Evolutionary conservation across 2,888 invertebrate species (phyloP).

Genomic region (Ceriagrion tenellum): DNA sequence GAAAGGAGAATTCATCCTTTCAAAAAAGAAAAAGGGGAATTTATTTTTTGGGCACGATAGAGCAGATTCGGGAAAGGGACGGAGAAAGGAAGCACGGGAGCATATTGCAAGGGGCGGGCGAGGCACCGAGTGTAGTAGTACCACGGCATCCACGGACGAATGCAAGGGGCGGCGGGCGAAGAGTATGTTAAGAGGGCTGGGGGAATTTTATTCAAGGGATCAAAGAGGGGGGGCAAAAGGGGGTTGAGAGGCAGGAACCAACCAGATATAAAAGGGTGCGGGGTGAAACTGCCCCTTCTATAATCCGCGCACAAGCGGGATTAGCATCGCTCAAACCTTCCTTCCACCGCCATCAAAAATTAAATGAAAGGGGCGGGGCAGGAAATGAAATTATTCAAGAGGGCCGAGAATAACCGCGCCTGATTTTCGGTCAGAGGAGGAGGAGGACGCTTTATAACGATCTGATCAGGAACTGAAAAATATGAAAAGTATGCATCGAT

Average conservation of each 20-base stretch:
- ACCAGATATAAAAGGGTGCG: neutral
- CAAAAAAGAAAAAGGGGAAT: neutral
- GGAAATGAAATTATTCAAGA: neutral
- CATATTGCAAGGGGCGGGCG: neutral
- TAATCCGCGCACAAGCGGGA: neutral
- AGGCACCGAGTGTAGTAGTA: neutral
- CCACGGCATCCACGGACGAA: too few relatives aligned
- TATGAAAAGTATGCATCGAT: too few relatives aligned
- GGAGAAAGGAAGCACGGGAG: neutral
- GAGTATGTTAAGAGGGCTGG: too few relatives aligned
- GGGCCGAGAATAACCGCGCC: neutral
- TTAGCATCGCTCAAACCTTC: neutral
- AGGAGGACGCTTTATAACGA: too few relatives aligned
- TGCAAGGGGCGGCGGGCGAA: too few relatives aligned
- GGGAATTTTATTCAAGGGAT: neutral
- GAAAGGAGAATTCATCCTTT: neutral
- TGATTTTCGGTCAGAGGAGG: neutral
- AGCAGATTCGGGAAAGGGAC: neutral
- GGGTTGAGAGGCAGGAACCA: neutral
- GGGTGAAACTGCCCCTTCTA: neutral
- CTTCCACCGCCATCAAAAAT: neutral
- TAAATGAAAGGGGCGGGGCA: neutral
- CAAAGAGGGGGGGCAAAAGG: neutral
- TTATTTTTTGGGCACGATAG: too few relatives aligned
- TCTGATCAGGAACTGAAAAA: too few relatives aligned